phyloP scores from a whole-genome alignment of 2,888 invertebrate genomes.

The Lysandra coridon region DNA sequence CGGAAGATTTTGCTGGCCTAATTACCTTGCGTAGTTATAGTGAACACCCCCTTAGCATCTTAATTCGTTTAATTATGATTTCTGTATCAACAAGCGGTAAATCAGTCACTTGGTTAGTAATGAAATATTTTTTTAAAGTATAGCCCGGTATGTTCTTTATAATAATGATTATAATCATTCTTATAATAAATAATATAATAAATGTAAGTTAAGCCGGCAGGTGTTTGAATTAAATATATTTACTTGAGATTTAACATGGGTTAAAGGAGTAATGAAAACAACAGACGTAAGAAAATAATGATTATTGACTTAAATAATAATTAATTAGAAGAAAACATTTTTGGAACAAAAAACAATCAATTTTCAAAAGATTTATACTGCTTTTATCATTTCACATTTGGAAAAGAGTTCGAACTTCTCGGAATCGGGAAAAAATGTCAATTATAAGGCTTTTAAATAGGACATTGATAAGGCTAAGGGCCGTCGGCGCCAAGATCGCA shows the following conservation, averaged over 20 bases:
- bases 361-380: slow-evolving; percentile 25
- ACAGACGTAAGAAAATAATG: background rate
- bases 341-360: background rate
- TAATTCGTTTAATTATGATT: background rate
- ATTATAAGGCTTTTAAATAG: slow-evolving; percentile 32
- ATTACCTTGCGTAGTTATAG: background rate
- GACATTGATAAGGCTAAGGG: slow-evolving; percentile 47
- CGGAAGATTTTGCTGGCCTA: background rate
- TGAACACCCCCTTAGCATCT: background rate
- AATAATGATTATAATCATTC: too few species aligned
- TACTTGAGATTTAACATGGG: too few species aligned
- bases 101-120: background rate
- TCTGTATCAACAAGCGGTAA: background rate
- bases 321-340: background rate
- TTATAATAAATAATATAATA: too few species aligned
- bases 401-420: slow-evolving; percentile 14
- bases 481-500: slow-evolving; percentile 77
- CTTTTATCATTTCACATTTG: slow-evolving; percentile 17
- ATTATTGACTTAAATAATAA: background rate
- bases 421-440: slow-evolving; percentile 24
- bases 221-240: too few species aligned
- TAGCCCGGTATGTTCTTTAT: too few species aligned
- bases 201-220: too few species aligned
- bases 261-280: background rate
- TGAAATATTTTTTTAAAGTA: too few species aligned